Evolutionary conservation across 2,113 vertebrate species (phyloP).

Genomic region (Notiomystis cincta): DNA sequence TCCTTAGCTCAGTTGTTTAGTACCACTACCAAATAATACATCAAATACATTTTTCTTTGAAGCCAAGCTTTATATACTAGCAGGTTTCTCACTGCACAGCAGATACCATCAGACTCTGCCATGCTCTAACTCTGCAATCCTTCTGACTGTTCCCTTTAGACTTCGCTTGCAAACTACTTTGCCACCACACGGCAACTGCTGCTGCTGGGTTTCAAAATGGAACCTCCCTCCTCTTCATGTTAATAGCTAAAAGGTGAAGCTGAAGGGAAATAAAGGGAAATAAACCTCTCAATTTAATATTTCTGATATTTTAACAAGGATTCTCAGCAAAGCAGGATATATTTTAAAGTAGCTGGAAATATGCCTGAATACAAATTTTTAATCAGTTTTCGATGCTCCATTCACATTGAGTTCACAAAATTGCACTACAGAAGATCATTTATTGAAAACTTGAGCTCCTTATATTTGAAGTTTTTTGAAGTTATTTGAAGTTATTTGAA

Average conservation of each 20-base stretch:
- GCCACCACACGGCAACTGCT: neutral
- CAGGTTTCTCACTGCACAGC: neutral
- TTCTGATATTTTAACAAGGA: neutral
- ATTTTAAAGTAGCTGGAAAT: neutral
- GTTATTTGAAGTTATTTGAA: neutral
- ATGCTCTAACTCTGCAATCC: neutral
- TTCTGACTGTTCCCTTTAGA: neutral
- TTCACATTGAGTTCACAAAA: neutral
- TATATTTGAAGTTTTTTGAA: neutral
- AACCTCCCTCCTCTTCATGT: neutral
- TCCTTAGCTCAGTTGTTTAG: neutral
- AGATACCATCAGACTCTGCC: neutral
- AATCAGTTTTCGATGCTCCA: neutral
- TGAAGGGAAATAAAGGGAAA: neutral
- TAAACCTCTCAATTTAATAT: neutral
- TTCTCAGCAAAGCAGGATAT: neutral
- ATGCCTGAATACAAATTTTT: neutral
- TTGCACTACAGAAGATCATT: neutral
- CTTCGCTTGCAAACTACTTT: neutral
- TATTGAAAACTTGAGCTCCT: neutral
- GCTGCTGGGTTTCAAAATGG: neutral
- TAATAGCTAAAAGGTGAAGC: neutral
- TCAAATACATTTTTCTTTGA: conserved; percentile 20
- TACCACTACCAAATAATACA: neutral
- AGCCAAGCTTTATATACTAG: neutral